Conservation (phyloP, 1,140 invertebrate genomes). For the Conus betulinus region DNA sequence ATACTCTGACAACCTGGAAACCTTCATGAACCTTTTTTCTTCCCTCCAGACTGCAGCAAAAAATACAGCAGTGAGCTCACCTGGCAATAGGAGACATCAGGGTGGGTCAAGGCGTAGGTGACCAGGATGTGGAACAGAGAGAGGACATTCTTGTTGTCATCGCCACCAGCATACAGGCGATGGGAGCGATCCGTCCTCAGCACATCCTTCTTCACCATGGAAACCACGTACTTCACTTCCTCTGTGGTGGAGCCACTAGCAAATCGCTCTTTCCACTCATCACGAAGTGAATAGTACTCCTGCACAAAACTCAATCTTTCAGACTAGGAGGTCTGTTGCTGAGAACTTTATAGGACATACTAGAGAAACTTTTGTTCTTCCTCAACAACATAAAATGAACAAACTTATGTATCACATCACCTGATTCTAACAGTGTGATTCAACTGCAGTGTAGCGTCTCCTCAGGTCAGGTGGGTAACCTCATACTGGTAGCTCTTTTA, state of each 20-base stretch:
- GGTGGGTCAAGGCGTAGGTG: slow-evolving; percentile 96
- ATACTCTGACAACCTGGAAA: no score
- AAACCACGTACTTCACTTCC: slow-evolving; percentile 91
- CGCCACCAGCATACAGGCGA: slow-evolving; percentile 94
- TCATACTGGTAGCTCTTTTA: no score
- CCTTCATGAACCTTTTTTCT: no score
- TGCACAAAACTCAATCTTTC: slow-evolving; percentile 65
- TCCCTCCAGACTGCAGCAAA: no score
- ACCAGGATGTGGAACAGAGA: slow-evolving; percentile 96
- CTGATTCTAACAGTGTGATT: no score
- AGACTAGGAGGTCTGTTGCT: no score
- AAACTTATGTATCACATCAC: no score
- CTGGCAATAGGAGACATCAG: slow-evolving; percentile 96
- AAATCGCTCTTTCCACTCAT: slow-evolving; percentile 82
- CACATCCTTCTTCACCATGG: slow-evolving; percentile 95
- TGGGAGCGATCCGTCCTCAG: slow-evolving; percentile 94
- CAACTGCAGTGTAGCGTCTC: no score
- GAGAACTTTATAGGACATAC: no score
- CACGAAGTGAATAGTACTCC: slow-evolving; percentile 89
- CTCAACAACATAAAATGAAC: no score
- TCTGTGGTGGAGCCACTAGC: slow-evolving; percentile 76
- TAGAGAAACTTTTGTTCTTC: no score
- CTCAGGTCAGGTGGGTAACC: no score
- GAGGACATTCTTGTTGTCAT: slow-evolving; percentile 96
- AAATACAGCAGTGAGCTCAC: neutral